Evolutionary conservation across 2,888 invertebrate genomes (phyloP).

Genomic region (Lasioglossum villosulum): DNA sequence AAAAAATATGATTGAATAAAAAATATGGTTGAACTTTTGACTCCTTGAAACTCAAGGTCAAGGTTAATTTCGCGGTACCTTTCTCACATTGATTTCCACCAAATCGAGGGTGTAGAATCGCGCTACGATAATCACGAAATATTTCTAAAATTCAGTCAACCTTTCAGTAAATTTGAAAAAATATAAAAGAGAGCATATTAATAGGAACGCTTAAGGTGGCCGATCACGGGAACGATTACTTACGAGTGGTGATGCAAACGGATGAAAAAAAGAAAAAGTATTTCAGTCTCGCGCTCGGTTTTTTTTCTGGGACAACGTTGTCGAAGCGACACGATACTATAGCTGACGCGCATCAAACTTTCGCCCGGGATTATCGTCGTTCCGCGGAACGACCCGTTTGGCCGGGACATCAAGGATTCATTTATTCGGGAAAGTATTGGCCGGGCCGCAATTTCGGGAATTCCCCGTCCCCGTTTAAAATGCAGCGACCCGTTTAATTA

Average conservation of each 20-base stretch:
- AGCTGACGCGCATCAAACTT: background rate
- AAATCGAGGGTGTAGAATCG: too few species aligned
- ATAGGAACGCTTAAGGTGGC: background rate
- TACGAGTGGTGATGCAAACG: background rate
- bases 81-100: too few species aligned
- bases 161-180: background rate
- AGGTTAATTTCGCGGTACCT: too few species aligned
- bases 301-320: background rate
- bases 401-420: constrained; percentile 31
- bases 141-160: too few species aligned
- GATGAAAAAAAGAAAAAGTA: background rate
- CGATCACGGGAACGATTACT: background rate
- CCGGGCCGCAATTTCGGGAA: constrained; percentile 39
- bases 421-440: constrained; percentile 47
- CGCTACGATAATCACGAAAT: too few species aligned
- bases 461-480: constrained; percentile 50
- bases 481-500: constrained; percentile 60
- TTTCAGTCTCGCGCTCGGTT: background rate
- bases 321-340: background rate
- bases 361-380: constrained; percentile 19
- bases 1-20: too few species aligned
- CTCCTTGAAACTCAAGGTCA: too few species aligned
- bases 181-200: background rate
- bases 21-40: too few species aligned
- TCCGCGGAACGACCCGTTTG: constrained; percentile 12